Conservation (phyloP, 2,113 vertebrate species). For the Chaetodon auriga region DNA sequence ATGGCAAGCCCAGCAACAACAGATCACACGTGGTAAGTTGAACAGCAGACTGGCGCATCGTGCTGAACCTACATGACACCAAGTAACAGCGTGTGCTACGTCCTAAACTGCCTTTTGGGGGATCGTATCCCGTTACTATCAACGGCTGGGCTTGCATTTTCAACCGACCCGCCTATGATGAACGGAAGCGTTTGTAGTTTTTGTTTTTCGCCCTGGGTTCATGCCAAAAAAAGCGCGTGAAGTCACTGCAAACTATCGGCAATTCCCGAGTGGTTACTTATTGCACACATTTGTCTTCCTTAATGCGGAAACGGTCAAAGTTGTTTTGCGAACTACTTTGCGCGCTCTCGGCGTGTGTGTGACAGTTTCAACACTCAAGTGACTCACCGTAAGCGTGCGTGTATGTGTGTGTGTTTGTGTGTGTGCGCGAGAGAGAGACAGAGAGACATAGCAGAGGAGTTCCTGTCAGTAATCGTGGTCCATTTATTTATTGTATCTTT, state of each 20-base stretch:
- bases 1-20: conserved; percentile 97
- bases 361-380: conserved; percentile 53
- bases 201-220: background rate
- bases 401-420: background rate
- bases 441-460: conserved; percentile 18
- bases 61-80: conserved; percentile 5
- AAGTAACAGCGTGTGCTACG: background rate
- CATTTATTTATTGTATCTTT: conserved; percentile 19
- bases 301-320: conserved; percentile 66
- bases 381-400: conserved; percentile 40
- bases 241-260: background rate
- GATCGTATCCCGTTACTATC: conserved; percentile 27
- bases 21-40: conserved; percentile 93
- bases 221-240: background rate
- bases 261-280: background rate
- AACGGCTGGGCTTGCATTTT: conserved; percentile 30
- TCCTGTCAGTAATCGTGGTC: conserved; percentile 37
- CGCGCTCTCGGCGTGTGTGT: conserved; percentile 61
- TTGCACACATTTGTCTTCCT: conserved; percentile 9
- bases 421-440: background rate
- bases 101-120: background rate
- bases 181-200: conserved; percentile 32
- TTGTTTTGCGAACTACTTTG: conserved; percentile 71
- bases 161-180: conserved; percentile 50
- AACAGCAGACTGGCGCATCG: conserved; percentile 26